Percentiles rank a stretch among this genome's conserved stretches.
Conservation (phyloP, 2,888 invertebrate species). For the Hirtodrosophila trivittata region DNA sequence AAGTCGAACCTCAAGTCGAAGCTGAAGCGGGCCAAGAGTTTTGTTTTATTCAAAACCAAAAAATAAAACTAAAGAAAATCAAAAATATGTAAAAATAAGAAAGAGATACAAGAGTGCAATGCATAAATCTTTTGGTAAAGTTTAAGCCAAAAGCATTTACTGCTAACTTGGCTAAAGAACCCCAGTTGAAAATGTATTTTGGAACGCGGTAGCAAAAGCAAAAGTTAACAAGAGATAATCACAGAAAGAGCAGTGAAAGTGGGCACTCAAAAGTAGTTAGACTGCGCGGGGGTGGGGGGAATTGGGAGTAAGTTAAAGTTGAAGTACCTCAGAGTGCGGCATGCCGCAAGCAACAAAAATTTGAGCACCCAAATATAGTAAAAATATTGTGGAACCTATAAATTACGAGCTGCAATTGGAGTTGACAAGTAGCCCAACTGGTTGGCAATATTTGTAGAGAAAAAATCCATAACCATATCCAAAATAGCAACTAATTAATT, state of each 20-base stretch:
- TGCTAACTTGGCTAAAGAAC: constrained; percentile 8
- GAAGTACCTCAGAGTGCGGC: neutral
- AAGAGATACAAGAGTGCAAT: constrained; percentile 28
- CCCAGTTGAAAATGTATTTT: neutral
- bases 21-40: constrained; percentile 46
- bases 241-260: constrained; percentile 23
- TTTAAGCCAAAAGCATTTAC: too few species aligned
- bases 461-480: constrained; percentile 37
- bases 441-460: constrained; percentile 45
- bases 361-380: constrained; percentile 5
- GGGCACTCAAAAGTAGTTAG: too few species aligned
- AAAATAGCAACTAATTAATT: constrained; percentile 73
- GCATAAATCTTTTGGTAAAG: constrained; percentile 71
- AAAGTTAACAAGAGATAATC: constrained; percentile 11
- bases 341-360: constrained; percentile 8
- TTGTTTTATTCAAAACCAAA: constrained; percentile 30
- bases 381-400: constrained; percentile 28
- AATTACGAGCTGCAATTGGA: constrained; percentile 22
- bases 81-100: constrained; percentile 6
- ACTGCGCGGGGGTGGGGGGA: too few species aligned
- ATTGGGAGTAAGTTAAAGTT: constrained; percentile 7
- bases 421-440: constrained; percentile 65
- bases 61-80: constrained; percentile 13
- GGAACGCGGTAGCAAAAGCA: constrained; percentile 25
- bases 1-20: constrained; percentile 41